A percentile compares a stretch with the other conserved stretches of the same genome.
Evolutionary conservation across 2,888 invertebrate genomes (phyloP).

Genomic region (Melinaea marsaeus): DNA sequence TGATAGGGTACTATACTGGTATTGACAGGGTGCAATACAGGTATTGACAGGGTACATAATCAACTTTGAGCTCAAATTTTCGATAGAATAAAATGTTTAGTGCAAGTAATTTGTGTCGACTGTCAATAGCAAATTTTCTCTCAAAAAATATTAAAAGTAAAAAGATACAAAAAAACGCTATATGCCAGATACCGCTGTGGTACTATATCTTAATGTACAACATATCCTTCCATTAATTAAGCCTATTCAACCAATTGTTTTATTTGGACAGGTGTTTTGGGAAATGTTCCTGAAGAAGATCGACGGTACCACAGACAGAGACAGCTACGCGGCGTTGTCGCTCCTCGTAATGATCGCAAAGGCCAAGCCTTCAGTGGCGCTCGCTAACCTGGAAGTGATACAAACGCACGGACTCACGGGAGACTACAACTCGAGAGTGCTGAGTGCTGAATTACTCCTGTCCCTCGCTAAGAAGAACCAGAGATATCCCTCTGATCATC

Average conservation of each 20-base stretch:
- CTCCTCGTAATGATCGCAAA: constrained; percentile 85
- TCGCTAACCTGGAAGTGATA: constrained; percentile 85
- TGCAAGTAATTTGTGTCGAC: too few relatives aligned
- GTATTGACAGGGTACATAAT: too few relatives aligned
- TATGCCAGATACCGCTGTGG: too few relatives aligned
- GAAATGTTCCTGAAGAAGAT: constrained; percentile 87
- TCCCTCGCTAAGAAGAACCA: constrained; percentile 57
- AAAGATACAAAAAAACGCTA: too few relatives aligned
- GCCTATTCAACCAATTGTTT: not conserved
- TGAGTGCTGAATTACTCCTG: constrained; percentile 59
- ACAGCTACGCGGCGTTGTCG: constrained; percentile 85
- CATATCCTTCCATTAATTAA: not conserved
- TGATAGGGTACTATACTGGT: too few relatives aligned
- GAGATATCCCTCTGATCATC: constrained; percentile 62
- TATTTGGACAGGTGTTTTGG: constrained; percentile 83
- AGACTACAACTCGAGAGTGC: constrained; percentile 60
- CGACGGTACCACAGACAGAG: constrained; percentile 82
- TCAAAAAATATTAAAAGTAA: too few relatives aligned
- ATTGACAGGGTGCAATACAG: too few relatives aligned
- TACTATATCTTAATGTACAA: too few relatives aligned
- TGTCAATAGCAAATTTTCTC: too few relatives aligned
- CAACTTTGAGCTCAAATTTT: too few relatives aligned
- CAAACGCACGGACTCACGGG: constrained; percentile 83
- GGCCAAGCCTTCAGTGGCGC: constrained; percentile 78
- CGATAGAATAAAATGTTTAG: too few relatives aligned